Percentiles rank a stretch among this genome's conserved stretches.
phyloP scores from a whole-genome alignment of 2,113 vertebrate species.

The Penelope pileata region DNA sequence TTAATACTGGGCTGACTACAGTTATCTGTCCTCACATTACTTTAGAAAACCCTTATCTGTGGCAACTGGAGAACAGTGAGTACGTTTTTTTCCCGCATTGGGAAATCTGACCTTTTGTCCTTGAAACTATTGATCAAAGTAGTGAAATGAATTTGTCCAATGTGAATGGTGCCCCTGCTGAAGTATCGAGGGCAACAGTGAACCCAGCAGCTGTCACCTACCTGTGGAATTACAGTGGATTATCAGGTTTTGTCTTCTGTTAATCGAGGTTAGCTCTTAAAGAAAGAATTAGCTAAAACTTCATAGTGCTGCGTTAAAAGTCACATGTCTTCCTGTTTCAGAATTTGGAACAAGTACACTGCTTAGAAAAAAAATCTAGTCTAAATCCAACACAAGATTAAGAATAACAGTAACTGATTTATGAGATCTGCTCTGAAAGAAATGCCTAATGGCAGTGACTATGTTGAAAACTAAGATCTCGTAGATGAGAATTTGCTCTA shows the following conservation, averaged over 20 bases:
- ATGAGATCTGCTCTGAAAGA: too few species aligned
- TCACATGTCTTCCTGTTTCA: not conserved
- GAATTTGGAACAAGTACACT: not conserved
- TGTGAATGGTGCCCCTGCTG: not conserved
- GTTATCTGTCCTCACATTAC: not conserved
- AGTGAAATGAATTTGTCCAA: not conserved
- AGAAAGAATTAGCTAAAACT: not conserved
- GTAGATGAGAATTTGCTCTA: too few species aligned
- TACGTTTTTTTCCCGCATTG: too few species aligned
- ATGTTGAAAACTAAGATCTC: too few species aligned
- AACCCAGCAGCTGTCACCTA: not conserved
- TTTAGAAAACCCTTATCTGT: not conserved
- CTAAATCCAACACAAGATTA: not conserved
- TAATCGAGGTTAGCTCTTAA: not conserved
- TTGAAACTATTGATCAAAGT: not conserved
- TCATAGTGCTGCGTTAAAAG: not conserved
- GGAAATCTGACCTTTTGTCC: not conserved
- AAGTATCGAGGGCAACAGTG: not conserved
- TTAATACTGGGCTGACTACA: not conserved
- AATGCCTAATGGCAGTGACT: too few species aligned
- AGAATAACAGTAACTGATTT: not conserved
- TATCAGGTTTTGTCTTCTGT: not conserved
- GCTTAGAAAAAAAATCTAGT: not conserved
- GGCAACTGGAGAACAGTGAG: not conserved
- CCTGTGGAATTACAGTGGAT: not conserved